Conservation (phyloP, 2,888 invertebrate genomes). For the Drosophila dives region DNA sequence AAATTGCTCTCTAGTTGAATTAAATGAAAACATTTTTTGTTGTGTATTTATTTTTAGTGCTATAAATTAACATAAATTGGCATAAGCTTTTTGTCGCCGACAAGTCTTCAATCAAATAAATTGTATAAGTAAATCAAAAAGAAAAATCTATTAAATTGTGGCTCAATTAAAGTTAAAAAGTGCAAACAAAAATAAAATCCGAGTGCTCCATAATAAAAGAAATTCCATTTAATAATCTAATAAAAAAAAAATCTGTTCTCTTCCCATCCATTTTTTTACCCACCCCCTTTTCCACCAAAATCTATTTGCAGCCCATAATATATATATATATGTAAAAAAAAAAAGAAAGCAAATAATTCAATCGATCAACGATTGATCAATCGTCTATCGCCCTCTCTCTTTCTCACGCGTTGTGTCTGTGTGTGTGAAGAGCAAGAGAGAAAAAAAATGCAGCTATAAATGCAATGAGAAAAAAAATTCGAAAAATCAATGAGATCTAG, state of each 20-base stretch:
- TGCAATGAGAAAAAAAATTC: constrained; percentile 31
- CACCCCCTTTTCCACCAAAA: constrained; percentile 5
- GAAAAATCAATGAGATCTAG: constrained; percentile 46
- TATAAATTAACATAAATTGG: constrained; percentile 78
- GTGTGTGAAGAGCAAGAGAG: constrained; percentile 17
- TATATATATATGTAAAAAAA: constrained; percentile 12
- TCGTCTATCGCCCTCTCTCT: not conserved
- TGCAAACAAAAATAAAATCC: constrained; percentile 7
- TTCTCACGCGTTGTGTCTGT: constrained; percentile 21
- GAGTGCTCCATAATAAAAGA: constrained; percentile 13
- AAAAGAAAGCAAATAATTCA: constrained; percentile 33
- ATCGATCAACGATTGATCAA: constrained; percentile 37
- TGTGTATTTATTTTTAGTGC: constrained; percentile 76
- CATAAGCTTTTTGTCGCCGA: constrained; percentile 60
- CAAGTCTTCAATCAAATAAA: constrained; percentile 15
- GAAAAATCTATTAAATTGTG: constrained; percentile 16
- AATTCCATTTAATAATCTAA: constrained; percentile 17
- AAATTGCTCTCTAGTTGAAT: constrained; percentile 78
- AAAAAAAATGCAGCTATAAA: constrained; percentile 35
- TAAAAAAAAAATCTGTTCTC: not conserved
- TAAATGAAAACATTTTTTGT: constrained; percentile 69
- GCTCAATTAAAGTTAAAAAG: constrained; percentile 35
- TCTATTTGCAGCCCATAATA: constrained; percentile 58
- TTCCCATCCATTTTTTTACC: constrained; percentile 15
- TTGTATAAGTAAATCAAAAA: constrained; percentile 6